These are phyloP conservation scores for Musca domestica DNA, from an alignment of 1,140 invertebrate species.

Conservation along the genomic window DNA sequence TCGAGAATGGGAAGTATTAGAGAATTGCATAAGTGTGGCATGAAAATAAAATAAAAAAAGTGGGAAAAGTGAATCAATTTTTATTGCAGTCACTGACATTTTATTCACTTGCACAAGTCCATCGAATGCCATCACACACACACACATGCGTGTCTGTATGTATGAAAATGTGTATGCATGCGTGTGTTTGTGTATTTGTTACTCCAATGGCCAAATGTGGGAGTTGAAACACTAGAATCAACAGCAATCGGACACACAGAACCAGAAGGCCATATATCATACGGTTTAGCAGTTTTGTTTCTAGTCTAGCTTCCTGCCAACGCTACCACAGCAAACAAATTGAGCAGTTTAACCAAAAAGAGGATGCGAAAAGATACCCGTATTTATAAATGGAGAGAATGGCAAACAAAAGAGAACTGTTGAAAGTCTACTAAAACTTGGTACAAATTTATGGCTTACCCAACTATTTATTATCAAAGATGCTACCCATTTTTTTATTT, in stretches of 20 bases:
- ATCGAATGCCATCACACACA: not conserved
- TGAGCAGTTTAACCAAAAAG: not conserved
- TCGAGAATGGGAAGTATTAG: too few species aligned
- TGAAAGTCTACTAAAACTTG: too few species aligned
- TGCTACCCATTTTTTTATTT: too few species aligned
- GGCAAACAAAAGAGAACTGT: too few species aligned
- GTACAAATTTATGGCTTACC: too few species aligned
- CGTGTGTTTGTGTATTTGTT: not conserved
- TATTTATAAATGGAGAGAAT: too few species aligned
- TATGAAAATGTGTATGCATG: too few species aligned
- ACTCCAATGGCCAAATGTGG: not conserved
- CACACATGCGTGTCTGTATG: not conserved
- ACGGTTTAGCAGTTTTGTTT: not conserved
- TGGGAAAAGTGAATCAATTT: conserved; percentile 16
- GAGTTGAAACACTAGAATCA: conserved; percentile 1
- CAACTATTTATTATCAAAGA: too few species aligned
- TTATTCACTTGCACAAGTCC: conserved; percentile 9
- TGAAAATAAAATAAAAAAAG: not conserved
- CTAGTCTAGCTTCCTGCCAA: too few species aligned
- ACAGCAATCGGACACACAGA: not conserved
- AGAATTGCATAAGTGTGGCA: not conserved
- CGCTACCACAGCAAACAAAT: not conserved
- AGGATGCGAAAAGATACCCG: too few species aligned
- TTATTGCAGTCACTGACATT: conserved; percentile 21
- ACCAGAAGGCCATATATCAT: conserved; percentile 1